These are phyloP conservation scores for Geococcyx californianus DNA, from an alignment of 2,113 vertebrate species.

Conservation along the genomic window DNA sequence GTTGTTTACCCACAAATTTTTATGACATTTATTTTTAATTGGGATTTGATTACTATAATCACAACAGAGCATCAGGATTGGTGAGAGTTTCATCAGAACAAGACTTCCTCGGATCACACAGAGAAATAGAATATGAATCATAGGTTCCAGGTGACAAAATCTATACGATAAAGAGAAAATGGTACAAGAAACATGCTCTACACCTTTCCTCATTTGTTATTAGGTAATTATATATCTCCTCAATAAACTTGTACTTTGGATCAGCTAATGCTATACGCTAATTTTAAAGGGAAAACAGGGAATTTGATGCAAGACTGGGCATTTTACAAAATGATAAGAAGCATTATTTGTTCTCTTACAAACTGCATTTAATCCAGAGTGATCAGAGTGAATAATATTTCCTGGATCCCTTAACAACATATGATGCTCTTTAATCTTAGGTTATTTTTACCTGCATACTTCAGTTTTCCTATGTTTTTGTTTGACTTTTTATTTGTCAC, in stretches of 20 bases:
- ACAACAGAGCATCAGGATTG: background rate
- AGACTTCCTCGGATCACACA: background rate
- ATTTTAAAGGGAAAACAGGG: background rate
- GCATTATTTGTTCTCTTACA: background rate
- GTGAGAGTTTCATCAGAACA: background rate
- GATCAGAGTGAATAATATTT: background rate
- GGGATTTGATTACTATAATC: background rate
- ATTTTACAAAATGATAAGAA: background rate
- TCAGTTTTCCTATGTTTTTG: background rate
- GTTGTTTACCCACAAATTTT: background rate
- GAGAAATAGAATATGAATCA: background rate
- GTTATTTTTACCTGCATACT: background rate
- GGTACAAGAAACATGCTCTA: background rate
- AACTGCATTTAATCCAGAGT: background rate
- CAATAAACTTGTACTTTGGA: background rate
- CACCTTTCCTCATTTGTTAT: background rate
- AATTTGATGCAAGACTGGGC: background rate
- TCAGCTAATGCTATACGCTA: background rate
- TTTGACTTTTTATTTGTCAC: background rate
- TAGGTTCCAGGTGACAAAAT: background rate
- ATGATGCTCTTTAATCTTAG: fast-evolving
- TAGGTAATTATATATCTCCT: background rate
- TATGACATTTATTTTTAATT: background rate
- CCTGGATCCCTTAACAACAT: background rate
- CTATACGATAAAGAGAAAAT: background rate